phyloP scores from a whole-genome alignment of 2,888 invertebrate genomes.

The Callosobruchus maculatus region DNA sequence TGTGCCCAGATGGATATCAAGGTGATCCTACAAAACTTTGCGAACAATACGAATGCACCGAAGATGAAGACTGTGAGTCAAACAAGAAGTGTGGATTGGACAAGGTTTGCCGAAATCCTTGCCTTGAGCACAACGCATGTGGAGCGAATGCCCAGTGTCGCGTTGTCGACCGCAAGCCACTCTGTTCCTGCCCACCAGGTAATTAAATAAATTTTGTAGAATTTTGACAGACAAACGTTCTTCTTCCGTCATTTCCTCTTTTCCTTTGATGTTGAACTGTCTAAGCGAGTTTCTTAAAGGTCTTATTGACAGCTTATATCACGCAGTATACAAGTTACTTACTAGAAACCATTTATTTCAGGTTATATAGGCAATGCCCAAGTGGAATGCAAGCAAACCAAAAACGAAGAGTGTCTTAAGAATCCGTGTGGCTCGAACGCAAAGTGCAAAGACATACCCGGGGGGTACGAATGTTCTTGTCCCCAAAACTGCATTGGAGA shows the following conservation, averaged over 20 bases:
- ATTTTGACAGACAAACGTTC: too few relatives aligned
- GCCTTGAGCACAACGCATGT: conserved; percentile 70
- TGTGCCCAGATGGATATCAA: conserved; percentile 82
- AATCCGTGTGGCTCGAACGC: conserved; percentile 85
- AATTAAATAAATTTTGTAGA: neutral
- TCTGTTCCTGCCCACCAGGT: conserved; percentile 71
- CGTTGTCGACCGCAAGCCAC: conserved; percentile 69
- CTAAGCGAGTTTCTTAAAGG: too few relatives aligned
- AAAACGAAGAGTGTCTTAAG: conserved; percentile 69
- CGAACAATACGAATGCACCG: conserved; percentile 71
- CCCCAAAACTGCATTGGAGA: conserved; percentile 77
- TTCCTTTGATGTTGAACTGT: too few relatives aligned
- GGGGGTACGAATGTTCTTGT: conserved; percentile 78
- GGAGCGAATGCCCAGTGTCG: conserved; percentile 83
- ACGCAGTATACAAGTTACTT: too few relatives aligned
- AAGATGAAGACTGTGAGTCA: conserved; percentile 71
- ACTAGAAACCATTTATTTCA: neutral
- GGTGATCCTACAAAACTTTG: conserved; percentile 78
- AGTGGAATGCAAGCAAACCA: conserved; percentile 65
- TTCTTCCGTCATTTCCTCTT: too few relatives aligned
- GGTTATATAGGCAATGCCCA: conserved; percentile 68
- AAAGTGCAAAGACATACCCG: conserved; percentile 69
- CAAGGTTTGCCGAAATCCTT: conserved; percentile 79
- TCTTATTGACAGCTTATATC: too few relatives aligned
- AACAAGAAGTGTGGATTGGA: conserved; percentile 70